Conservation (phyloP, 2,888 invertebrate genomes). For the Eristalinus sepulchralis region DNA sequence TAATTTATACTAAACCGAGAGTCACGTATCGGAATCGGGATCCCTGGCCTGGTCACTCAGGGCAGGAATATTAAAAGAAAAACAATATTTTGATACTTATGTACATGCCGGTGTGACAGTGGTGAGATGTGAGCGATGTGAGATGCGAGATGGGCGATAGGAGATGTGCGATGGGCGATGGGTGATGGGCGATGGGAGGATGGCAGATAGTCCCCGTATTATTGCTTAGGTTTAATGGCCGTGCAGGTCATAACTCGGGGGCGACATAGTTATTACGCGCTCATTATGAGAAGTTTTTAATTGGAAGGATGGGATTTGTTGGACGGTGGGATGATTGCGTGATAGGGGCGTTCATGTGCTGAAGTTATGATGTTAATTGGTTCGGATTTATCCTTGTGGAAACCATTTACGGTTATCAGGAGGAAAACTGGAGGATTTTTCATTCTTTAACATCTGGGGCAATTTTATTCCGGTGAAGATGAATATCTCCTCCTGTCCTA, state of each 20-base stretch:
- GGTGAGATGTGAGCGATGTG: background rate
- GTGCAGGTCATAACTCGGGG: constrained; percentile 59
- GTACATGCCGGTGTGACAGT: constrained; percentile 29
- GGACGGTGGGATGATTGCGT: background rate
- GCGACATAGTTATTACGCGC: constrained; percentile 59
- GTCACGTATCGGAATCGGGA: constrained; percentile 59
- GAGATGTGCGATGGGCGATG: background rate
- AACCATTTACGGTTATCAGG: background rate
- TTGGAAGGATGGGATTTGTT: constrained; percentile 23
- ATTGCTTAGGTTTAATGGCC: constrained; percentile 52
- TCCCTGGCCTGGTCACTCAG: background rate
- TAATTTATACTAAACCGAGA: constrained; percentile 63
- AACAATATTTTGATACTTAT: constrained; percentile 47
- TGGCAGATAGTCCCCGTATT: constrained; percentile 48
- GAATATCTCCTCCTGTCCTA: too few species aligned
- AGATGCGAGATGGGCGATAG: background rate
- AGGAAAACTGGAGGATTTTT: too few species aligned
- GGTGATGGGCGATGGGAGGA: constrained; percentile 49
- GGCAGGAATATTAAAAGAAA: constrained; percentile 13
- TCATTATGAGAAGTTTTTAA: constrained; percentile 60
- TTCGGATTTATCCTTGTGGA: background rate
- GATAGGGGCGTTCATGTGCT: background rate
- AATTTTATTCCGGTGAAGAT: too few species aligned
- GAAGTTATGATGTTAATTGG: background rate
- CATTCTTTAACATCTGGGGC: too few species aligned